Evolutionary conservation across 1,140 invertebrate genomes (phyloP).

Genomic region (Bombus cullumanus): DNA sequence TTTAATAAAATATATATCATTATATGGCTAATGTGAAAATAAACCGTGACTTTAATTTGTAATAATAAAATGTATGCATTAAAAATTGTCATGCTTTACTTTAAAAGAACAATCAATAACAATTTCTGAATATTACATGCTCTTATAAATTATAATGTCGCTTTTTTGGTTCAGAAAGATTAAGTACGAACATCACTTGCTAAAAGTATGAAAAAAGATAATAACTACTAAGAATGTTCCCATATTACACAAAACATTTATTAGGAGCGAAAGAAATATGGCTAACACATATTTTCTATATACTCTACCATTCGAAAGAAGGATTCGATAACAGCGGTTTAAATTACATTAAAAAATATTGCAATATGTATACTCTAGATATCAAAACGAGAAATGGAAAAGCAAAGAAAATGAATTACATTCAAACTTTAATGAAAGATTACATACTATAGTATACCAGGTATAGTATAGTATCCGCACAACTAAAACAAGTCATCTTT

Average conservation of each 20-base stretch:
- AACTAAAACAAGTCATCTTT: too few species aligned
- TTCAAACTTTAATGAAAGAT: too few species aligned
- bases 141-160: conserved; percentile 12
- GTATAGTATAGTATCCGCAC: too few species aligned
- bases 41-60: neutral
- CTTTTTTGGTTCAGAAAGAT: neutral
- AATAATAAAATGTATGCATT: neutral
- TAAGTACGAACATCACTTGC: neutral
- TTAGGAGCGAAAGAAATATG: neutral
- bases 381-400: too few species aligned
- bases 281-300: neutral
- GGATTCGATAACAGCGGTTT: neutral
- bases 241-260: neutral
- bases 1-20: neutral
- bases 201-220: neutral
- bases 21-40: neutral
- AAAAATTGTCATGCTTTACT: neutral
- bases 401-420: too few species aligned
- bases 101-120: neutral
- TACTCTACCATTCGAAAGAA: neutral
- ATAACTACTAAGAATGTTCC: neutral
- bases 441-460: too few species aligned
- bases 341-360: neutral
- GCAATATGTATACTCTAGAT: neutral
- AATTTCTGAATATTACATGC: neutral